Percentiles rank a stretch among this genome's conserved stretches.
Evolutionary conservation across 2,888 invertebrate species (phyloP).

Genomic region (Folsomia candida): DNA sequence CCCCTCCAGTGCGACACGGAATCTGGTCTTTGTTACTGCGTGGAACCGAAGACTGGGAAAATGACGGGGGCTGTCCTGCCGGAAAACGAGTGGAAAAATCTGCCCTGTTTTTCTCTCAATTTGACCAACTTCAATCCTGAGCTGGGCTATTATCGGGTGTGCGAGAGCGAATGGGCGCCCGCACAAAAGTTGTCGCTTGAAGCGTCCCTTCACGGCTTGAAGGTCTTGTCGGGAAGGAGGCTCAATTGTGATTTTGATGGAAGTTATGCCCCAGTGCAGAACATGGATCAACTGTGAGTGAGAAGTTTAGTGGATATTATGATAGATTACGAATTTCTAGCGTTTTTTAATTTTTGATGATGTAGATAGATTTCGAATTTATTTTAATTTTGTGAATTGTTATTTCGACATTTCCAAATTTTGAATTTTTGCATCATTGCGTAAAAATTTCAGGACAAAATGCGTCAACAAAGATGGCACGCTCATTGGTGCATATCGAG

Average conservation of each 20-base stretch:
- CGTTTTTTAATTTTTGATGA: too few relatives aligned
- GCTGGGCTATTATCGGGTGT: slow-evolving; percentile 34
- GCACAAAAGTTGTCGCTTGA: slow-evolving; percentile 25
- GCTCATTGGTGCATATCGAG: slow-evolving; percentile 10
- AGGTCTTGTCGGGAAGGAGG: background rate
- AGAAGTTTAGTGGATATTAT: too few relatives aligned
- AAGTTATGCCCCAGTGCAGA: slow-evolving; percentile 27
- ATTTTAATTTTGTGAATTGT: too few relatives aligned
- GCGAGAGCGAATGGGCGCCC: slow-evolving; percentile 43
- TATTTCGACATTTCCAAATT: too few relatives aligned
- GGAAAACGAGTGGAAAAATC: slow-evolving; percentile 42
- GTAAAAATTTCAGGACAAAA: slow-evolving; percentile 25
- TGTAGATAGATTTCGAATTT: too few relatives aligned
- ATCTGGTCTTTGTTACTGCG: slow-evolving; percentile 50
- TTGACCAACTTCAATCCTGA: slow-evolving; percentile 19
- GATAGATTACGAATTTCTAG: too few relatives aligned
- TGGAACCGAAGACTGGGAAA: slow-evolving; percentile 43
- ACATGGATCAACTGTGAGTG: slow-evolving; percentile 8
- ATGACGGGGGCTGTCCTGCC: slow-evolving; percentile 41
- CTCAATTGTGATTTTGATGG: slow-evolving; percentile 45
- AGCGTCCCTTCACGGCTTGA: slow-evolving; percentile 39
- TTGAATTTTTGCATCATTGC: too few relatives aligned
- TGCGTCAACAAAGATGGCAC: slow-evolving; percentile 34
- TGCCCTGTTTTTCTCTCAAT: slow-evolving; percentile 44
- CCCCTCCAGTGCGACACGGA: slow-evolving; percentile 49